Evolutionary conservation across 2,113 vertebrate species (phyloP).

Genomic region (Oenanthe oenanthe): DNA sequence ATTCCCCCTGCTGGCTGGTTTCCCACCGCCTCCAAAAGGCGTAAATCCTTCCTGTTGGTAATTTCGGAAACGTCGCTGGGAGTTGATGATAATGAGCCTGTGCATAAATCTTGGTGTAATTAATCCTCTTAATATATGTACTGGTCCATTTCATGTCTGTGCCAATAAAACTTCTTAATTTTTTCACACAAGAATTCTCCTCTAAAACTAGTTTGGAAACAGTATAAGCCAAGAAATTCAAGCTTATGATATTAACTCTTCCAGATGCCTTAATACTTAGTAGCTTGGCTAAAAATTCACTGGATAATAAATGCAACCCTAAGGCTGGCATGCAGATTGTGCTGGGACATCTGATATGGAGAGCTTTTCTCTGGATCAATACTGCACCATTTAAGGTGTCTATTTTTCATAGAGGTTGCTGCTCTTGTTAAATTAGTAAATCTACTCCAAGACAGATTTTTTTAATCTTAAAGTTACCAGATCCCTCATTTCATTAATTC

Average conservation of each 20-base stretch:
- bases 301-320: neutral
- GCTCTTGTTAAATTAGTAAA: neutral
- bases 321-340: neutral
- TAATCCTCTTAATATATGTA: slow-evolving; percentile 73
- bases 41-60: slow-evolving; percentile 58
- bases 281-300: neutral
- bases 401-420: neutral
- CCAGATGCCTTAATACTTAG: neutral
- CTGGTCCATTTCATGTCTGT: neutral
- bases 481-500: slow-evolving; percentile 19
- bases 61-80: slow-evolving; percentile 38
- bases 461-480: neutral
- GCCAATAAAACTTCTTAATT: slow-evolving; percentile 18
- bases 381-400: neutral
- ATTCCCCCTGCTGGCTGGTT: slow-evolving; percentile 24
- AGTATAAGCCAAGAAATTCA: neutral
- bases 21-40: neutral
- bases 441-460: neutral
- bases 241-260: neutral
- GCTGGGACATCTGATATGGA: neutral
- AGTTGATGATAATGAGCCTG: slow-evolving; percentile 45
- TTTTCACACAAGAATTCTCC: neutral
- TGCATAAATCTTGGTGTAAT: slow-evolving; percentile 68
- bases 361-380: neutral
- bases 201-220: slow-evolving; percentile 5